Evolutionary conservation across 2,797 vertebrate genomes (phyloP).

Genomic region (Hyperoplus immaculatus): DNA sequence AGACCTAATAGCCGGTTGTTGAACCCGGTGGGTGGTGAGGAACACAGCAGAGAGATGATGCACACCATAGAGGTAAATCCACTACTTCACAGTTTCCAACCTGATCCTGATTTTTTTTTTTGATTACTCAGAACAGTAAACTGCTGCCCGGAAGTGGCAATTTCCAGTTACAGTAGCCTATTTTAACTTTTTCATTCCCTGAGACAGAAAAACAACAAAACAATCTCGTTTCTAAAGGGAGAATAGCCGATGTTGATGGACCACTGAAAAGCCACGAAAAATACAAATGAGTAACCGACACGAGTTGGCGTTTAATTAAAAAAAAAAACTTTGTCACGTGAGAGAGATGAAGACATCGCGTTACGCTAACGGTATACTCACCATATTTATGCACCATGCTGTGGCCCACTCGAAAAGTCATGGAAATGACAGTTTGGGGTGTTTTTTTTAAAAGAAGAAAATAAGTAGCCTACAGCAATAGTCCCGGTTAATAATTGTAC

Average conservation of each 20-base stretch:
- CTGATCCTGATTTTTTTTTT: constrained; percentile 38
- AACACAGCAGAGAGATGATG: constrained; percentile 61
- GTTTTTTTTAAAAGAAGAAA: background rate
- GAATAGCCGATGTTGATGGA: constrained; percentile 7
- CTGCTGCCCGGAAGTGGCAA: constrained; percentile 40
- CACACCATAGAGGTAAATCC: constrained; percentile 64
- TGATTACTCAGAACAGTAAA: constrained; percentile 11
- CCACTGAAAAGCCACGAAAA: constrained; percentile 6
- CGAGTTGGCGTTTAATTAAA: constrained; percentile 27
- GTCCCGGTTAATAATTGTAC: background rate
- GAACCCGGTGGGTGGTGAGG: constrained; percentile 71
- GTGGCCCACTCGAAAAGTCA: constrained; percentile 49
- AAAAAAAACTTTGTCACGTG: constrained; percentile 39
- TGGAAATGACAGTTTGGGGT: constrained; percentile 5
- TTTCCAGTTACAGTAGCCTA: constrained; percentile 4
- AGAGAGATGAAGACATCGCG: constrained; percentile 22
- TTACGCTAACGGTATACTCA: constrained; percentile 73
- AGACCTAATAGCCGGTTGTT: constrained; percentile 53
- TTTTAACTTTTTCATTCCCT: constrained; percentile 26
- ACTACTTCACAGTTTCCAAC: constrained; percentile 46
- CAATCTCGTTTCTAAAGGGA: constrained; percentile 18
- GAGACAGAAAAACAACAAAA: background rate
- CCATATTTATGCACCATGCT: constrained; percentile 87
- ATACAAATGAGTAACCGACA: background rate
- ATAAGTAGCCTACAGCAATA: constrained; percentile 1